Percentiles rank a stretch among this genome's conserved stretches.
Conservation (phyloP, 64 coral and sea anemone genomes). For the Dendronephthya gigantea region DNA sequence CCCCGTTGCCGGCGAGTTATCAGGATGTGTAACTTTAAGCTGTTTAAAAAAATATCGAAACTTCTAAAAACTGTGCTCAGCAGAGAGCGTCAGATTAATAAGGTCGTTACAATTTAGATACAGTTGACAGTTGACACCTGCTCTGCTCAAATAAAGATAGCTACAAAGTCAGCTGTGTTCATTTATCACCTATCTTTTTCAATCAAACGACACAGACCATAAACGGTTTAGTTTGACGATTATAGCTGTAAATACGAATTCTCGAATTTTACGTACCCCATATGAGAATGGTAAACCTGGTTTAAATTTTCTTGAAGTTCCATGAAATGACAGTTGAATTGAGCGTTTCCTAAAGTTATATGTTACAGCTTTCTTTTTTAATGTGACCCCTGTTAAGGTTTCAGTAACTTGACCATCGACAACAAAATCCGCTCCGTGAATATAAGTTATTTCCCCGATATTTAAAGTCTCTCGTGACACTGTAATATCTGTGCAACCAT, state of each 20-base stretch:
- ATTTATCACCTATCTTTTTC: too few species aligned
- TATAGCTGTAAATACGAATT: background rate
- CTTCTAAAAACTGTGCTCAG: background rate
- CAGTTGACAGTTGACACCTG: too few species aligned
- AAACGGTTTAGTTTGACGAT: too few species aligned
- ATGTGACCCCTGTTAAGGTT: background rate
- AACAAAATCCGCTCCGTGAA: background rate
- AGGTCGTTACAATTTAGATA: too few species aligned
- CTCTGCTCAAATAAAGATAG: too few species aligned
- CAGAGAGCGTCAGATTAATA: too few species aligned
- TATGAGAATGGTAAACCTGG: background rate
- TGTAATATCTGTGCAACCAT: conserved; percentile 5
- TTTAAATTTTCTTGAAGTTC: background rate
- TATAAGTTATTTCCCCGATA: background rate
- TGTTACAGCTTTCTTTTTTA: background rate
- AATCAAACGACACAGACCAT: too few species aligned
- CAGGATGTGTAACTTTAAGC: background rate
- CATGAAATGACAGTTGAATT: background rate
- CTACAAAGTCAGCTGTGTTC: too few species aligned
- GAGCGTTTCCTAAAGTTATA: background rate
- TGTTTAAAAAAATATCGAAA: background rate
- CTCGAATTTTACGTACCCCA: background rate
- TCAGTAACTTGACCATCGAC: background rate
- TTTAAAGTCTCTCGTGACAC: background rate
- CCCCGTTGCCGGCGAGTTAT: background rate